These are phyloP conservation scores for Tichodroma muraria DNA, from an alignment of 2,113 vertebrate genomes.

Conservation along the genomic window DNA sequence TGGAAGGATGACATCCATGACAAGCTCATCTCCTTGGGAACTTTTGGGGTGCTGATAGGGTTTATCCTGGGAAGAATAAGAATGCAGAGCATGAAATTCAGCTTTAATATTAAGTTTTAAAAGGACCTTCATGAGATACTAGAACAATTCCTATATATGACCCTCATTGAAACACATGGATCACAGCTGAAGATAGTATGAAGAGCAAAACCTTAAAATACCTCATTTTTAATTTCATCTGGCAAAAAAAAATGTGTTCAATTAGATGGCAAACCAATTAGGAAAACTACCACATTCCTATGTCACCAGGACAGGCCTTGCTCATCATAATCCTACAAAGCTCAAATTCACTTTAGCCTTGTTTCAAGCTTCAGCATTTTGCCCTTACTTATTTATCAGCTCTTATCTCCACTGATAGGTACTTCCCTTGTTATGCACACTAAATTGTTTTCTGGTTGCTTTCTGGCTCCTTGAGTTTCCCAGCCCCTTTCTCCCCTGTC, in stretches of 20 bases:
- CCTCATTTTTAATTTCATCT: neutral
- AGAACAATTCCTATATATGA: neutral
- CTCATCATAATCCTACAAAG: neutral
- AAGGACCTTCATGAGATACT: neutral
- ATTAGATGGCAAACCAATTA: neutral
- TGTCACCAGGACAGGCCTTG: neutral
- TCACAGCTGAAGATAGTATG: neutral
- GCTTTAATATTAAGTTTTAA: neutral
- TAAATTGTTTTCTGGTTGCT: neutral
- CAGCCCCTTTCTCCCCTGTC: neutral
- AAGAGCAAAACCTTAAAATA: neutral
- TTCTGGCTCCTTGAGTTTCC: neutral
- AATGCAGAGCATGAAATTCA: neutral
- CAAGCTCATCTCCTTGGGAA: neutral
- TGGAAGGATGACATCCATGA: neutral
- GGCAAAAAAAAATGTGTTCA: neutral
- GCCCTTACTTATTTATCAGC: no score
- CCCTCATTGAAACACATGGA: neutral
- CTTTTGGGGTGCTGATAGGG: neutral
- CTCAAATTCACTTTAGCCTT: neutral
- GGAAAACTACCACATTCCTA: neutral
- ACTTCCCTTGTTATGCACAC: neutral
- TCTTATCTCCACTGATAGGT: neutral
- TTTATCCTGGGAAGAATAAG: neutral
- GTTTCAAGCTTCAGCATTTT: neutral